A percentile compares a stretch with the other conserved stretches of the same genome.
phyloP scores from a whole-genome alignment of 2,888 invertebrate species.

The Catocala fraxini region DNA sequence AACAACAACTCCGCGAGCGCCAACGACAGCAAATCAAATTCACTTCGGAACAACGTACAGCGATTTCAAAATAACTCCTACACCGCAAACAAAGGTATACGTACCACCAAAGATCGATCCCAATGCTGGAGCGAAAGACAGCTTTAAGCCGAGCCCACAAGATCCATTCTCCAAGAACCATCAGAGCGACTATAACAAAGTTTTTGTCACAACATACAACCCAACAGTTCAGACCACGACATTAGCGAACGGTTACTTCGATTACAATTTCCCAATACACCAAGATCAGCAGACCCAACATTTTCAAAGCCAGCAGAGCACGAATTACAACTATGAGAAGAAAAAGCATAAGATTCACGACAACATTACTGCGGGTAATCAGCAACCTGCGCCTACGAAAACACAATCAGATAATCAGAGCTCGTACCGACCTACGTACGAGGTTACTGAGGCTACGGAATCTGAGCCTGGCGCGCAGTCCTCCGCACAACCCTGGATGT shows the following conservation, averaged over 20 bases:
- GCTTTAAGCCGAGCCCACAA: constrained; percentile 81
- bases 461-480: constrained; percentile 71
- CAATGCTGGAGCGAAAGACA: constrained; percentile 67
- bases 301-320: constrained; percentile 65
- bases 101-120: constrained; percentile 74
- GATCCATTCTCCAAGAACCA: constrained; percentile 76
- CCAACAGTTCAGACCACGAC: constrained; percentile 72
- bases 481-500: constrained; percentile 72
- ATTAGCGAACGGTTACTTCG: constrained; percentile 65
- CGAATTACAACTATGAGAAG: constrained; percentile 65
- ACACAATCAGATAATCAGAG: constrained; percentile 52
- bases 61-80: constrained; percentile 79
- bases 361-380: constrained; percentile 73
- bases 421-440: constrained; percentile 73
- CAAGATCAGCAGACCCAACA: constrained; percentile 72
- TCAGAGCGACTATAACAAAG: constrained; percentile 69
- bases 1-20: constrained; percentile 75
- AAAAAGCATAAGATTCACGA: constrained; percentile 75
- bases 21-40: constrained; percentile 70
- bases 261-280: constrained; percentile 66
- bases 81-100: constrained; percentile 79
- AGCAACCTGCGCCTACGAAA: constrained; percentile 66
- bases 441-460: constrained; percentile 79
- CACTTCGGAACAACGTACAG: constrained; percentile 73
- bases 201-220: constrained; percentile 77